Conservation (phyloP, 2,113 vertebrate species). For the Riparia riparia region DNA sequence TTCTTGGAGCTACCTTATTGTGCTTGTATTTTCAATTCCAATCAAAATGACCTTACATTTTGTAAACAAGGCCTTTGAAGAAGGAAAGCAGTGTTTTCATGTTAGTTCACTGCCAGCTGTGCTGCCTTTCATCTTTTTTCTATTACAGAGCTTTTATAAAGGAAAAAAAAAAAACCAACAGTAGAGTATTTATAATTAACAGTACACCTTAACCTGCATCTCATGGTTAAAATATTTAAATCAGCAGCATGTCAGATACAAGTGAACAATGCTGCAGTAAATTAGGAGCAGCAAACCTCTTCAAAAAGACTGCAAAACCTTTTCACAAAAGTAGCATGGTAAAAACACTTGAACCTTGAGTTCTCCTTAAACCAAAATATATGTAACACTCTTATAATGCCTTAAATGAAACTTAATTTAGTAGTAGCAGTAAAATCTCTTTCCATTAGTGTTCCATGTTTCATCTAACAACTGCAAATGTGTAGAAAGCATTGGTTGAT, state of each 20-base stretch:
- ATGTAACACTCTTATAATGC: not conserved
- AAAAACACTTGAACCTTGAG: not conserved
- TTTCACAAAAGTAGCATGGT: not conserved
- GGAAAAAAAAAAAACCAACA: not conserved
- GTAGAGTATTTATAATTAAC: slow-evolving; percentile 35
- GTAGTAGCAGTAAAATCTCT: not conserved
- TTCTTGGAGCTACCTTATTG: slow-evolving; percentile 3
- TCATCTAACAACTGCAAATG: not conserved
- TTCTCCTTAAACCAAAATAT: slow-evolving; percentile 1
- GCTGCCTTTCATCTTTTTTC: slow-evolving; percentile 34
- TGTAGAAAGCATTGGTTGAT: not conserved
- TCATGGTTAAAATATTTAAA: slow-evolving; percentile 42
- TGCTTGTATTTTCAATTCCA: slow-evolving; percentile 18
- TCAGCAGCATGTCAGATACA: not conserved
- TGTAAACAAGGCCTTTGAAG: slow-evolving; percentile 52
- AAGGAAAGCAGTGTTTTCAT: not conserved
- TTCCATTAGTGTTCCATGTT: not conserved
- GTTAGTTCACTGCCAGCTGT: slow-evolving; percentile 7
- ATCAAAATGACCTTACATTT: slow-evolving; percentile 42
- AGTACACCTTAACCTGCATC: slow-evolving; percentile 9
- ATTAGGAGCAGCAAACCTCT: not conserved
- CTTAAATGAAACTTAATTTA: slow-evolving; percentile 24
- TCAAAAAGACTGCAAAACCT: not conserved
- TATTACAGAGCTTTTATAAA: slow-evolving; percentile 21
- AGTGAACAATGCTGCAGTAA: not conserved